Evolutionary conservation across 2,888 invertebrate genomes (phyloP), one percentile per base, ranked within the genome.

Genomic region (Metalampra italica): DNA sequence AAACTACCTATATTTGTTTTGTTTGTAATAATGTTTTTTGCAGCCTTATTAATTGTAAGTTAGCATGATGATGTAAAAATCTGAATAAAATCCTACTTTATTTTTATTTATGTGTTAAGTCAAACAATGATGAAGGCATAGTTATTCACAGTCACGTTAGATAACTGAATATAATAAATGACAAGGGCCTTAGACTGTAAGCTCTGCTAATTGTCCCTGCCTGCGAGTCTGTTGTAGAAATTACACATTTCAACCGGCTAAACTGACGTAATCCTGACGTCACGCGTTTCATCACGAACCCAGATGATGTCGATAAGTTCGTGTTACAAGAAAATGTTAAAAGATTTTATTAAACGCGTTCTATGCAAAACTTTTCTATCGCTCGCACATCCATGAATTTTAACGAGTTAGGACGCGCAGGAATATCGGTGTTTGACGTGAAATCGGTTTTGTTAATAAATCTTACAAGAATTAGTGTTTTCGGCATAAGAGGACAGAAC

Each of bases 201-300:
- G 45, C 45, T 29, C 12, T 9, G 15, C 30, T 45, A 38, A 45
- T 45, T 45, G 45, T 45, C 13, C 29, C 44, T 11, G 15, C 29
- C 44, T 11, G 11, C 36, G 38, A 30, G 13, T 55, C 59, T 7
- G 1, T 3, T n/a, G 53, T 47, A 50, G 55, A 61, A 70, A 70
- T 68, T 61, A 64, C 65, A 59, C 55, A 64, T 60, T 64, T 57
- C 54, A 56, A 56, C 54, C 54, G 52, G 49, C 53, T 60, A 38
- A 15, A 32, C 39, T 22, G 29, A 15, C 29, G 46, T 64, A 62
- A 64, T 59, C 75, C 71, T 53, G 51, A 56, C 55, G 62, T 71
- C 67, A 70, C 60, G 62, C 68, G 73, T 75, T 74, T 71, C 68
- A 75, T 76, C 75, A 75, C 75, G 75, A 58, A 64, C 54, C n/a